These are phyloP conservation scores for Campopleginae sp. DNA, from an alignment of 2,888 invertebrate species.

Conservation along the genomic window DNA sequence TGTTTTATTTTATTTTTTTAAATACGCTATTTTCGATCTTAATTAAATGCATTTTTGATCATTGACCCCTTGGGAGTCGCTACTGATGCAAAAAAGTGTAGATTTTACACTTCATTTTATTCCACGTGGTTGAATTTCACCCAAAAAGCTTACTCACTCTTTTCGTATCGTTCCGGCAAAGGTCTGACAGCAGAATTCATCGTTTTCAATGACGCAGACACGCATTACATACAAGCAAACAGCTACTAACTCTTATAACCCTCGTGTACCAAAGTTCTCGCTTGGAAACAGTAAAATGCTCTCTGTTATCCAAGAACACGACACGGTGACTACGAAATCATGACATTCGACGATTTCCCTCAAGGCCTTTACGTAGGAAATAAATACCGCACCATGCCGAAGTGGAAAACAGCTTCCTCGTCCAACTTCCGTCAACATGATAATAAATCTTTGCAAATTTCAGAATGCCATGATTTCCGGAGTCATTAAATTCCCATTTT, in stretches of 20 bases:
- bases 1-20: background rate
- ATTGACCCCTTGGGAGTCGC: no score
- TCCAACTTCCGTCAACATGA: conserved; percentile 1
- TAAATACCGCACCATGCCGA: conserved; percentile 28
- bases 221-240: background rate
- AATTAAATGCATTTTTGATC: no score
- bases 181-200: background rate
- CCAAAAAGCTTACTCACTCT: background rate
- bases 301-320: conserved; percentile 47
- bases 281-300: conserved; percentile 7
- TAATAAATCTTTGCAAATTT: background rate
- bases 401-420: conserved; percentile 13
- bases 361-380: background rate
- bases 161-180: background rate
- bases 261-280: conserved; percentile 18
- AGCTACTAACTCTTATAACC: conserved; percentile 1
- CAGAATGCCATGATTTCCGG: background rate
- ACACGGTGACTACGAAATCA: conserved; percentile 51
- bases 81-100: no score
- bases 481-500: background rate
- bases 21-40: no score
- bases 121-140: background rate
- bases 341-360: conserved; percentile 29
- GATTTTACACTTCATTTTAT: no score
- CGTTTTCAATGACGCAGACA: conserved; percentile 27